Evolutionary conservation across 2,113 vertebrate species (phyloP).

Genomic region (Microtus richardsoni): DNA sequence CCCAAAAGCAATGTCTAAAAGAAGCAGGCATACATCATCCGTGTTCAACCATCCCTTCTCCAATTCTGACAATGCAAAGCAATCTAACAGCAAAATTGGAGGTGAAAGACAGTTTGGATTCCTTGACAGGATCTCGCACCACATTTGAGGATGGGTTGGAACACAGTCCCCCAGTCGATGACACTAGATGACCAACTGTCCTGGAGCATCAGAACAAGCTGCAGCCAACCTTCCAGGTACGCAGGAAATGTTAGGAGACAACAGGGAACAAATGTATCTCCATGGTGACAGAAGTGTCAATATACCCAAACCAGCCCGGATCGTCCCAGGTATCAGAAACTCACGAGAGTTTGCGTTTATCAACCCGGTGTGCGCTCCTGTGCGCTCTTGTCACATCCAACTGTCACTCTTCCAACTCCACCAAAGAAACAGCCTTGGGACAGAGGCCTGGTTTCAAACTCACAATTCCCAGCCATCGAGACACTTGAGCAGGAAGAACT

Average conservation of each 20-base stretch:
- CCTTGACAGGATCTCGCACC: fast-evolving
- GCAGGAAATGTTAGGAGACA: fast-evolving
- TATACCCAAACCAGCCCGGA: background rate
- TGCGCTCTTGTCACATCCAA: background rate
- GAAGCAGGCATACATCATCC: background rate
- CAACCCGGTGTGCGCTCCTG: background rate
- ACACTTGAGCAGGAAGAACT: conserved; percentile 52
- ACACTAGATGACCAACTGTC: background rate
- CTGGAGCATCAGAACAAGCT: background rate
- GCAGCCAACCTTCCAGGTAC: background rate
- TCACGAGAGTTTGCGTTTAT: conserved; percentile 1
- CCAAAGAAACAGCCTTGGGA: conserved; percentile 44
- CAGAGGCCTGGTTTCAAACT: conserved; percentile 52
- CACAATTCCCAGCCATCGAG: conserved; percentile 64
- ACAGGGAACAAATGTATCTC: background rate
- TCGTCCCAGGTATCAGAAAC: background rate
- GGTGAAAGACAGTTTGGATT: background rate
- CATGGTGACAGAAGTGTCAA: background rate
- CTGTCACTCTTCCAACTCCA: conserved; percentile 9
- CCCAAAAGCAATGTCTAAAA: background rate
- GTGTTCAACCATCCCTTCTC: background rate
- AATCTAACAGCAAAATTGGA: background rate
- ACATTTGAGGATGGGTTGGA: background rate
- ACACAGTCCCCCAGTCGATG: background rate
- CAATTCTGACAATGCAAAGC: background rate